These are phyloP conservation scores for Idris sp. DNA, from an alignment of 1,140 invertebrate genomes.

Conservation along the genomic window DNA sequence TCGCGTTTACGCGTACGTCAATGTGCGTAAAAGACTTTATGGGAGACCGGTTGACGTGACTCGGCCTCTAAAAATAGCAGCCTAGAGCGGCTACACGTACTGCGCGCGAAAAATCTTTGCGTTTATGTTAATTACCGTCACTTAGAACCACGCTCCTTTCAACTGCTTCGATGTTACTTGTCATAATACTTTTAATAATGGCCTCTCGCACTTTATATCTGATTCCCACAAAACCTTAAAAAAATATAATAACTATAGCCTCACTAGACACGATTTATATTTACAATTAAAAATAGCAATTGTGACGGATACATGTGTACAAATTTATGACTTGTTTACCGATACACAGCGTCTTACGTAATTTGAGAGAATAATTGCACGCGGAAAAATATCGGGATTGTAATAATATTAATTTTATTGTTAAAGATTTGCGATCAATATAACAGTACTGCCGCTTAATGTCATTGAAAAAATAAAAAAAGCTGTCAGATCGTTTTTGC, in stretches of 20 bases:
- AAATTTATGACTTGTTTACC: constrained; percentile 52
- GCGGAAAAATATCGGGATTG: constrained; percentile 49
- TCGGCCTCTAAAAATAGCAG: constrained; percentile 75
- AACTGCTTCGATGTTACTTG: constrained; percentile 62
- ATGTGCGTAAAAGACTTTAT: constrained; percentile 64
- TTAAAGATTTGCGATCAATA: constrained; percentile 42
- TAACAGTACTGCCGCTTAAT: not conserved
- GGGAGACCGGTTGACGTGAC: constrained; percentile 71
- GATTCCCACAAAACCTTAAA: constrained; percentile 35
- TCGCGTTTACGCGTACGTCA: constrained; percentile 30
- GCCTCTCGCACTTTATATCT: constrained; percentile 49
- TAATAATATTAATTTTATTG: constrained; percentile 60
- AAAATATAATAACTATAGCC: constrained; percentile 46
- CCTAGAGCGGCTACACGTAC: constrained; percentile 61
- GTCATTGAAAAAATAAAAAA: constrained; percentile 5
- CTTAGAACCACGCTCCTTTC: constrained; percentile 69
- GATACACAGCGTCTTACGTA: constrained; percentile 41
- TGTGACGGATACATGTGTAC: constrained; percentile 39
- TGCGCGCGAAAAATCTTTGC: constrained; percentile 70
- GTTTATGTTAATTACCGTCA: constrained; percentile 74
- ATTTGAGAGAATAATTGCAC: constrained; percentile 50
- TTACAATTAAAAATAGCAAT: constrained; percentile 52
- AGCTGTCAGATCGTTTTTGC: not conserved
- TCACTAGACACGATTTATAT: constrained; percentile 53
- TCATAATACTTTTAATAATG: constrained; percentile 57